Evolutionary conservation across 2,113 vertebrate species (phyloP).

Genomic region (Eurystomus gularis): DNA sequence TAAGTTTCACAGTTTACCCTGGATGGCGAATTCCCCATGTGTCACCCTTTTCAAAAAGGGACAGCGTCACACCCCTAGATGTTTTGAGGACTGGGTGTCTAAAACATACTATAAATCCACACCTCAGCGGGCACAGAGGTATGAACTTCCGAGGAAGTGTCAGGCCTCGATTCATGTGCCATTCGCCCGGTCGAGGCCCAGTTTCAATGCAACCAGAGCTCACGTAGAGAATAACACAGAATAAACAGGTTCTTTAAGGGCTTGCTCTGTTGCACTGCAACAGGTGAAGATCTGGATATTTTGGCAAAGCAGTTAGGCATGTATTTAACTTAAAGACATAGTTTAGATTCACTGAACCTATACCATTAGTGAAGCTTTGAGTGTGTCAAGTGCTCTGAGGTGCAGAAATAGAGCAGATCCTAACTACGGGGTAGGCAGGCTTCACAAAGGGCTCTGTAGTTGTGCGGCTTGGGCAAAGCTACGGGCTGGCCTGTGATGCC

Average conservation of each 20-base stretch:
- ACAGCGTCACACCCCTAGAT: neutral
- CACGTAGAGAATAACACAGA: neutral
- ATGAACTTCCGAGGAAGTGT: neutral
- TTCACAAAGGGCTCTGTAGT: neutral
- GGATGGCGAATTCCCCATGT: neutral
- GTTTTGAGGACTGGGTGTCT: neutral
- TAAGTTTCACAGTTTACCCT: neutral
- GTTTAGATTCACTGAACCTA: neutral
- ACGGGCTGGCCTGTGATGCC: rapidly evolving
- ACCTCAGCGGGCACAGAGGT: neutral
- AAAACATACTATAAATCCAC: neutral
- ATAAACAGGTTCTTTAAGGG: neutral
- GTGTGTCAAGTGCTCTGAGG: neutral
- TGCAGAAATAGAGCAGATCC: neutral
- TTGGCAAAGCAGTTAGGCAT: neutral
- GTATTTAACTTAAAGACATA: neutral
- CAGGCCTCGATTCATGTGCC: neutral
- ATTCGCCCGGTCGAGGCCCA: neutral
- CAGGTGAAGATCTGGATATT: neutral
- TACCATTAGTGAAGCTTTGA: neutral
- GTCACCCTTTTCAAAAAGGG: neutral
- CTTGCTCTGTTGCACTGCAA: neutral
- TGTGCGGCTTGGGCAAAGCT: neutral
- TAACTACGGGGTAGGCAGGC: neutral
- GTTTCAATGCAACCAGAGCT: neutral